Evolutionary conservation across 2,888 invertebrate genomes (phyloP), one percentile per base, ranked within the genome.

Genomic region (Platycnemis pennipes): DNA sequence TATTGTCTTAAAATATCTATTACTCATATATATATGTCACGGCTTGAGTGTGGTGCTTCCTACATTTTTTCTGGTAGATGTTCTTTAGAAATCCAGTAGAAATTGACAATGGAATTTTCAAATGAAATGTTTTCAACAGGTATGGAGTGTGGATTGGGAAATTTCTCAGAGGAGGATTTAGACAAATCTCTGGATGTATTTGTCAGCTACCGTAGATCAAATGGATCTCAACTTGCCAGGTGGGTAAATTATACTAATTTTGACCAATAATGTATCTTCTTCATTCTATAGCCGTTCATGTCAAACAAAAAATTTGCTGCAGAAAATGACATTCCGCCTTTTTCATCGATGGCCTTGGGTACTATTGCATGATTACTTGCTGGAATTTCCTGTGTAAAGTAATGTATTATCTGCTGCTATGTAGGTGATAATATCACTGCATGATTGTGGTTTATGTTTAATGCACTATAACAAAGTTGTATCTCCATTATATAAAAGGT

Each of bases 141-240:
- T 95, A 97, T 97, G 95, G 98, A 98, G 96, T 98, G 97, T 96
- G 97, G 97, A 94, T 96, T 98, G 95, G 97, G 97, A 26, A 97
- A 97, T 95, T 97, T 98, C 95, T 98, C 97, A 88, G 98, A 98
- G 96, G 98, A 98, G 95, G 98, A 97, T 95, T 97, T 98, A 96
- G 98, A 98, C 96, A 99, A 99, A 96, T 98, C 98, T 94, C 97
- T 99, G 95, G 99, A 99, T 96, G 99, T 99, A 0, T 99, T 99
- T 96, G 99, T 99, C 95, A 99, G 99, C 96, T 99, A 99, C 96
- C 97, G 99, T 95, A 97, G 99, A 96, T 99, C 99, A 11, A 99
- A 99, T 96, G 99, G 99, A 94, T 99, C 99, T 5, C 99, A 99
- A 96, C 97, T 99, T 96, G 99, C 99, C 13, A 97, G 97, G 97